Base-by-base conservation (phyloP, 1,140 invertebrate genomes). In the Polypedilum vanderplanki region DNA sequence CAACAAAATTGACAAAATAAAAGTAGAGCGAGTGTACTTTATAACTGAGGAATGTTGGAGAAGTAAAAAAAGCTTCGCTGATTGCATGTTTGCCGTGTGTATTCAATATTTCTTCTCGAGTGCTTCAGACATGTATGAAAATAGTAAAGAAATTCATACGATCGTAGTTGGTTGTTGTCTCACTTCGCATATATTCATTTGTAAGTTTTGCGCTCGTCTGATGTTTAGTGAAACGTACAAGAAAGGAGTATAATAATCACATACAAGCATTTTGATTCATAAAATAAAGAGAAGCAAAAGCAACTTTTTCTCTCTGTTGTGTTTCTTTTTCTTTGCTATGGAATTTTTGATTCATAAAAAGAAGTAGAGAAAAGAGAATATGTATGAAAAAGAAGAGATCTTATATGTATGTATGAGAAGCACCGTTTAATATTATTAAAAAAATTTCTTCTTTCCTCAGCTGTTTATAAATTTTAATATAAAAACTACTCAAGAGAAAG, bases 71-170 rank as follows among this genome's bases (percentile, higher is more conserved):
- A 70, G 20, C 65, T 70, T 5, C 18, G 65, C 7, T 70, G 65
- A 18, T 22, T 70, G 65, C 65, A 70, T 70, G 65, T 22, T 57
- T 70, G 17, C 20, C 20, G 65, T 70, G 65, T 70, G 9, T 18
- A 7, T 67, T 67, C 18, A 67, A 8, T 70, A 8, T 70, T 70
- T 70, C 18, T 70, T n/a, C 18, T 70, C 9, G 17, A 18, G 3
- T 20, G 24, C 24, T 33, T 70, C 65, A 70, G 65, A 70, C 65
- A 70, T 22, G 24, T 33, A 57, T 57, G 46, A 57, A 70, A 70
- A 7, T 70, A 70, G 65, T 70, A 70, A 70, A 70, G 65, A 70
- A 70, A 70, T 70, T 70, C 65, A 70, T 70, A 70, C 65, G 65
- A 17, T 70, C 65, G 65, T 18, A 20, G 20, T 20, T 70, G 18